Evolutionary conservation across 2,888 invertebrate genomes (phyloP), one percentile per base, ranked within the genome.

Genomic region (Embidobia sp.): DNA sequence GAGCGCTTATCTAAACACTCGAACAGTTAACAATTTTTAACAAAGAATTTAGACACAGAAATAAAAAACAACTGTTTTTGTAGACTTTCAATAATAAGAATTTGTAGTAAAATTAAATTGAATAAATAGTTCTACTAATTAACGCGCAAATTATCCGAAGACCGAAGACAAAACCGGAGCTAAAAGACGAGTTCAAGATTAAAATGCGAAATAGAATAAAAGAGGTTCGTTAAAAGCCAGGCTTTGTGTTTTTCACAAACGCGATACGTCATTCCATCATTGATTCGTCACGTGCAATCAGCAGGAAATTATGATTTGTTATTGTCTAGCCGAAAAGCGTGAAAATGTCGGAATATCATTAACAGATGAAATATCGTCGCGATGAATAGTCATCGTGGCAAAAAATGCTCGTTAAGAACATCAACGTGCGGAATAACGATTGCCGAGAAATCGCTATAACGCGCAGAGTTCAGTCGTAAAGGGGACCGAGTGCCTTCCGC

Each of bases 401-500:
- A 88, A 86, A 88, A 84, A 79, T 78, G 82, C 85, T 84, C 83
- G 81, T 82, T 78, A 80, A 83, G 88, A 88, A 88, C 88, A 83
- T 87, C 85, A 78, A 77, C 78, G 82, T 82, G 84, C 85, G 85
- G 83, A 84, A 86, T 87, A 87, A 81, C 83, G 82, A 82, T 84
- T 84, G 82, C 69, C 59, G 35, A 51, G 79, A 67, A 85, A 82
- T 80, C 80, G 86, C 81, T 87, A 87, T 84, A 81, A 80, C 86
- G 86, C 82, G 83, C 85, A 80, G 86, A 87, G 88, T 89, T 88
- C 87, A 77, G 83, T 82, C 84, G 89, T 89, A 89, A 89, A 88
- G 89, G 89, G 88, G 88, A 89, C 88, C 88, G 89, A 84, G 88
- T 89, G 89, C 85, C 89, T 89, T 89, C 88, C 55, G 70, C 61